Conservation (phyloP, 2,888 invertebrate species). For the Drosophila sordidula region DNA sequence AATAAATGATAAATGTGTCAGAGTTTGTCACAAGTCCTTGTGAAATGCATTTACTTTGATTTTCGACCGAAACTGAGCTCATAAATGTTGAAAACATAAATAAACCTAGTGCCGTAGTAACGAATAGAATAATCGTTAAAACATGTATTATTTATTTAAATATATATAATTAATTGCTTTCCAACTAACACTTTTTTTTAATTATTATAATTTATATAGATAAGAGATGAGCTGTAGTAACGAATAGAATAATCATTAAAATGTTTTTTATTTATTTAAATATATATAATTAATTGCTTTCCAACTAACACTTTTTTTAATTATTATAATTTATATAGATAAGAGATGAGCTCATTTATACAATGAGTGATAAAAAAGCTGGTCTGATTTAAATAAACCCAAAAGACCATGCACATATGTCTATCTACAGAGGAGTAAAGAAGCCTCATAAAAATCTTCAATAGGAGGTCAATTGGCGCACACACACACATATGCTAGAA, state of each 20-base stretch:
- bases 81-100: not conserved
- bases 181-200: no score
- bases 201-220: no score
- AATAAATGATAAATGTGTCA: conserved; percentile 1
- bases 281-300: not conserved
- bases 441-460: conserved; percentile 11
- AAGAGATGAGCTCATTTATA: no score
- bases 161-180: not conserved
- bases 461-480: conserved; percentile 17
- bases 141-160: no score
- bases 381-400: not conserved
- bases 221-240: no score
- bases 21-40: not conserved
- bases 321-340: no score
- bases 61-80: not conserved
- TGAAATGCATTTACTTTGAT: not conserved
- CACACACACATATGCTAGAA: not conserved
- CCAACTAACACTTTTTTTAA: no score
- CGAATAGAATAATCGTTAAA: no score
- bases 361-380: no score
- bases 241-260: no score
- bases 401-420: not conserved
- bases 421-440: not conserved
- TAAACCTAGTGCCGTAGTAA: no score
- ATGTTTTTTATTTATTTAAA: no score